Conservation (phyloP, 2,888 invertebrate genomes). For the Helleia helle region DNA sequence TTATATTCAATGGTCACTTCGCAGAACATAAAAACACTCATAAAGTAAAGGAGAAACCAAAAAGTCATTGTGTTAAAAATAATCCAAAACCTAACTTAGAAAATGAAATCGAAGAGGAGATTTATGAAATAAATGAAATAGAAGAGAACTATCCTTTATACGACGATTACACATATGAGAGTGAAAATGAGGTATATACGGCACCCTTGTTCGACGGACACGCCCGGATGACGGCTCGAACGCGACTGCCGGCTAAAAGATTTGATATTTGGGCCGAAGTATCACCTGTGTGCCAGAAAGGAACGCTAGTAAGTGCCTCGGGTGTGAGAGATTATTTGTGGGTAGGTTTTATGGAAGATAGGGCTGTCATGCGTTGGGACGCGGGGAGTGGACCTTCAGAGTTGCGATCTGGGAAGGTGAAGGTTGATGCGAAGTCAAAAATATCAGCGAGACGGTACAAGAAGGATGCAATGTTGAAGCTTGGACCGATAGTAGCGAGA, state of each 20-base stretch:
- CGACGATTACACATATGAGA: conserved; percentile 45
- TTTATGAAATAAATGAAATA: conserved; percentile 38
- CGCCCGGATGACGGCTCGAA: conserved; percentile 49
- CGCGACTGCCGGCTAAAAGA: conserved; percentile 50
- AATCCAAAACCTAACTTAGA: conserved; percentile 25
- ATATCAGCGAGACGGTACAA: conserved; percentile 58
- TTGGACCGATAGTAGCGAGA: conserved; percentile 43
- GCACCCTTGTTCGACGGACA: conserved; percentile 58
- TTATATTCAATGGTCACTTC: conserved; percentile 34
- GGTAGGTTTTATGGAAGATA: conserved; percentile 54
- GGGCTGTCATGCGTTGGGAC: conserved; percentile 53
- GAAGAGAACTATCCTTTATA: conserved; percentile 40
- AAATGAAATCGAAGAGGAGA: conserved; percentile 30
- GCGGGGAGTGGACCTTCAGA: conserved; percentile 56
- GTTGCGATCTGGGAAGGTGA: conserved; percentile 48
- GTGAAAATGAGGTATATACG: conserved; percentile 39
- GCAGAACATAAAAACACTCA: conserved; percentile 45
- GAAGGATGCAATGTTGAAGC: conserved; percentile 53
- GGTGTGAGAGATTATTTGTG: conserved; percentile 62
- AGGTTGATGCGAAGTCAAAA: conserved; percentile 46
- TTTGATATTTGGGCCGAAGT: conserved; percentile 67
- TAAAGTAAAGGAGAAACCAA: conserved; percentile 22
- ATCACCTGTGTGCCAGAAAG: conserved; percentile 52
- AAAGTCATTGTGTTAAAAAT: conserved; percentile 24
- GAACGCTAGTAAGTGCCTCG: conserved; percentile 51